Percentiles rank a stretch among this genome's conserved stretches.
These are phyloP conservation scores for Yponomeuta sedellus DNA, from an alignment of 2,888 invertebrate genomes.

Conservation along the genomic window DNA sequence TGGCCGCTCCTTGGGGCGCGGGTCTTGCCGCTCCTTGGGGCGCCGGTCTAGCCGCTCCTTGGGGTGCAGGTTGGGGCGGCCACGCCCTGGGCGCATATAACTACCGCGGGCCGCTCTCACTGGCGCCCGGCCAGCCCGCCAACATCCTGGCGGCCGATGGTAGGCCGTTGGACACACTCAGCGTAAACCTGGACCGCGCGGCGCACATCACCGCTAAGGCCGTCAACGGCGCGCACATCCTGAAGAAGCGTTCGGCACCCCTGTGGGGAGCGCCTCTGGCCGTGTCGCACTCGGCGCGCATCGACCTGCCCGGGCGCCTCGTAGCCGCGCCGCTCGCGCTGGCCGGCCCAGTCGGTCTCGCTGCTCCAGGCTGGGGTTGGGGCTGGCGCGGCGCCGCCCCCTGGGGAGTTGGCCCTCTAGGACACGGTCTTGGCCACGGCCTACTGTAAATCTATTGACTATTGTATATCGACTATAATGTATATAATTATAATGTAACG, in stretches of 20 bases:
- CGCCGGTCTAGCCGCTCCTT: constrained; percentile 32
- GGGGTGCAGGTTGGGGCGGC: constrained; percentile 33
- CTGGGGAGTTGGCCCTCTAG: constrained; percentile 23
- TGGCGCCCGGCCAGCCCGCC: constrained; percentile 64
- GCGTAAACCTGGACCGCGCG: constrained; percentile 64
- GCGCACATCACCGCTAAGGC: constrained; percentile 59
- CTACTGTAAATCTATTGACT: constrained; percentile 11
- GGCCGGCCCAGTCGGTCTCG: constrained; percentile 16
- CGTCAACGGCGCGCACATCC: constrained; percentile 42
- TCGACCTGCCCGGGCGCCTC: constrained; percentile 35
- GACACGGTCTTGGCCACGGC: constrained; percentile 20
- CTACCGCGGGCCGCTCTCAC: constrained; percentile 64
- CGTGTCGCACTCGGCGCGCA: constrained; percentile 40
- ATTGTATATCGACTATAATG: background rate
- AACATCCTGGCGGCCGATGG: constrained; percentile 63
- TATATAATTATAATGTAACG: constrained; percentile 10
- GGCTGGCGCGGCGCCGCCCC: constrained; percentile 7
- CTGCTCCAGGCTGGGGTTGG: constrained; percentile 13
- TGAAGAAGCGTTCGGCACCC: constrained; percentile 59
- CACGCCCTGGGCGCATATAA: constrained; percentile 41
- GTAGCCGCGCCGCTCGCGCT: constrained; percentile 24
- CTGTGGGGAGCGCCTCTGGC: constrained; percentile 31
- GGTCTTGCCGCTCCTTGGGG: constrained; percentile 31
- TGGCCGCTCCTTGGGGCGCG: constrained; percentile 32
- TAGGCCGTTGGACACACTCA: constrained; percentile 65